Base-by-base conservation (phyloP, 2,797 vertebrate species). In the Chaetophractus vellerosus region DNA sequence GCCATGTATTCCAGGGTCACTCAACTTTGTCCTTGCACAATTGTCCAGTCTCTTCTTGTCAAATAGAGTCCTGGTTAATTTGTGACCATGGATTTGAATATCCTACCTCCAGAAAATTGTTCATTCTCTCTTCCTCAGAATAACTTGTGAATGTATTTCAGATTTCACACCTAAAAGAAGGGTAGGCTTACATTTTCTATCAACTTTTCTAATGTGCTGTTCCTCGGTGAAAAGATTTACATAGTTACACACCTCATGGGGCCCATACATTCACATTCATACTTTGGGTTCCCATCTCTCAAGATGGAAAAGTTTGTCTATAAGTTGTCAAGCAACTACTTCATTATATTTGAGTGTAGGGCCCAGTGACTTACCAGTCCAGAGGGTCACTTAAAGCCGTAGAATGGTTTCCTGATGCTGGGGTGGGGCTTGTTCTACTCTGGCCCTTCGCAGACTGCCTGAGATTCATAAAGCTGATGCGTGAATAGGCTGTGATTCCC, bases 161-260 rank as follows among this genome's bases (percentile, higher is more conserved):
- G 21, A 79, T 87, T 95, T 95, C 36, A 31, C 59, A 66, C 38
- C 72, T 75, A 85, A 91, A 28, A 74, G 81, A 23, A 81, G 88
- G 31, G 31, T 59, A 75, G 66, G 45, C 18, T 6, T 23, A 78
- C n/a, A 61, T 74, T n/a, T 94, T 26, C 63, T 21, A 48, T 76
- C 63, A 64, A 71, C 50, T 76, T 93, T 86, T 82, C 28, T 55
- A 68, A 59, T 52, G 6, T 75, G n/a, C 52, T 76, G 14, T 80
- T 91, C 41, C 68, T 87, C 79, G 36, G 66, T 74, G 72, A 91
- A 45, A 89, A 11, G 90, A 80, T 87, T 86, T 92, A 83, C 61
- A 74, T 18, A 80, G 26, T 86, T 69, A 48, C 19, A 82, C n/a
- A 57, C 14, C 61, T 79, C 64, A 50, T 18, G 18, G 57, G 33